phyloP scores from a whole-genome alignment of 1,140 invertebrate genomes.

The Sarcophaga peregrina region DNA sequence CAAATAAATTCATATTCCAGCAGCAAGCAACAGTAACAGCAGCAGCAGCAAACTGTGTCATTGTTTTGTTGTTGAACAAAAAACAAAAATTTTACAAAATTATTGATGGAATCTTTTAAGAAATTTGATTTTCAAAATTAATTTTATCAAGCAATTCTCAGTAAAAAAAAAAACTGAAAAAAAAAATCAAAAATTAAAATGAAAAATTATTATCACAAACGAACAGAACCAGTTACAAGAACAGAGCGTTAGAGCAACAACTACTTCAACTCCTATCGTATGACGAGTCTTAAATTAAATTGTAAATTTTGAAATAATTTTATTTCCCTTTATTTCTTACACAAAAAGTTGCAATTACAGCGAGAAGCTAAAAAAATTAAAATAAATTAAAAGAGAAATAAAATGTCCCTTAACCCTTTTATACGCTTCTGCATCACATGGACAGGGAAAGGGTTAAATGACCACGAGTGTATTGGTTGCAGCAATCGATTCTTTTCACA shows the following conservation, averaged over 20 bases:
- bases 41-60: conserved; percentile 6
- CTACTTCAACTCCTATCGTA: background rate
- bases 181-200: too few species aligned
- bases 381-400: background rate
- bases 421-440: too few species aligned
- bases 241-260: too few species aligned
- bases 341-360: background rate
- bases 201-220: too few species aligned
- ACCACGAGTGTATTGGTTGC: too few species aligned
- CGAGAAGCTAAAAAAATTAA: background rate
- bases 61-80: background rate
- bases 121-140: conserved; percentile 28
- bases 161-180: background rate
- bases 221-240: too few species aligned
- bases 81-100: background rate
- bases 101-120: conserved; percentile 6
- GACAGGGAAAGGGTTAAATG: too few species aligned
- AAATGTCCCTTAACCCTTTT: too few species aligned
- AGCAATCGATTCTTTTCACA: too few species aligned
- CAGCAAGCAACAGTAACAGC: background rate
- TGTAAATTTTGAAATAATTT: background rate
- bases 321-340: background rate
- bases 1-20: background rate
- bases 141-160: background rate
- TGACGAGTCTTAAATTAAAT: background rate